These are phyloP conservation scores for Oryzias celebensis DNA, from an alignment of 2,113 vertebrate species.

Conservation along the genomic window DNA sequence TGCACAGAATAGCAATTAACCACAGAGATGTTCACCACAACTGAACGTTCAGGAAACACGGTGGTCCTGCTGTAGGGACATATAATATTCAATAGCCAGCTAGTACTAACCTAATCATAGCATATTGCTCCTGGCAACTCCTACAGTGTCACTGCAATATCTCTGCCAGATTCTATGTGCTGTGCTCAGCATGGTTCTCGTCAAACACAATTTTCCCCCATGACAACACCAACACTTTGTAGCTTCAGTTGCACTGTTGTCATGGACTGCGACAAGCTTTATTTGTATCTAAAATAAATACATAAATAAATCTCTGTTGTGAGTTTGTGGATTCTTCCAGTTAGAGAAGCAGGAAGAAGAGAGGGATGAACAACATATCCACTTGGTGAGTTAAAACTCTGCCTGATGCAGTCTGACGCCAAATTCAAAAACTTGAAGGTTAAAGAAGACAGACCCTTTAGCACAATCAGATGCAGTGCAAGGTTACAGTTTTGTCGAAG, in stretches of 20 bases:
- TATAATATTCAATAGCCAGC: conserved; percentile 8
- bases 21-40: conserved; percentile 20
- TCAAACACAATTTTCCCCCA: conserved; percentile 22
- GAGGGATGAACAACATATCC: no score
- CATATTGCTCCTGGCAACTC: conserved; percentile 27
- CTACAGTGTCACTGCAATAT: conserved; percentile 23
- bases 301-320: background rate
- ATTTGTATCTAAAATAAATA: conserved; percentile 15
- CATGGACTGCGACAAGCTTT: conserved; percentile 14
- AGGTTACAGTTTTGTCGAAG: background rate
- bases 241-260: conserved; percentile 19
- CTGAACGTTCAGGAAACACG: conserved; percentile 15
- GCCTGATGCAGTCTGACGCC: background rate
- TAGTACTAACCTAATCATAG: conserved; percentile 30
- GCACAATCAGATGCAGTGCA: background rate
- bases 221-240: conserved; percentile 33
- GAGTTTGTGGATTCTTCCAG: no score
- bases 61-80: conserved; percentile 4
- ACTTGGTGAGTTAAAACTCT: background rate
- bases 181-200: conserved; percentile 41
- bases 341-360: no score
- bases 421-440: no score
- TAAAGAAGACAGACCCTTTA: background rate
- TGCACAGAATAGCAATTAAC: conserved; percentile 69
- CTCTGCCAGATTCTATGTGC: conserved; percentile 34